Percentiles rank a stretch among this genome's conserved stretches.
These are phyloP conservation scores for Eleutherodactylus coqui DNA, from an alignment of 2,797 vertebrate genomes.

Conservation along the genomic window DNA sequence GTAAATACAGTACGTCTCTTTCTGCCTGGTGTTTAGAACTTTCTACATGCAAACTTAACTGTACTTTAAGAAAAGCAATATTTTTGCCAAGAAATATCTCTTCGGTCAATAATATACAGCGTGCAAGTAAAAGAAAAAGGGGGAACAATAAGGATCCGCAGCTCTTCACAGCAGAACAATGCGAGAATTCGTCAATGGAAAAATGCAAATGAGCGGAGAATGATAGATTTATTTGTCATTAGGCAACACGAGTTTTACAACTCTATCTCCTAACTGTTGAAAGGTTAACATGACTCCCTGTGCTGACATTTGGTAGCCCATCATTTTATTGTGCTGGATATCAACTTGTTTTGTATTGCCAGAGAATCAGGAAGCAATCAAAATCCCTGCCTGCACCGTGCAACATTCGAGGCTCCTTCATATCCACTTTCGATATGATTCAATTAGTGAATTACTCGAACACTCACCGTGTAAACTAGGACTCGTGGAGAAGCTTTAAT, in stretches of 20 bases:
- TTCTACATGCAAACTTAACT: conserved; percentile 70
- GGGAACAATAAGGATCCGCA: background rate
- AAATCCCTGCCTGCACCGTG: conserved; percentile 60
- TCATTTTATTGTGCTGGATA: conserved; percentile 65
- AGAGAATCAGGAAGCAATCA: conserved; percentile 60
- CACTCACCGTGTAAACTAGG: conserved; percentile 26
- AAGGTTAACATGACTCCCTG: conserved; percentile 76
- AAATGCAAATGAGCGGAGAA: conserved; percentile 57
- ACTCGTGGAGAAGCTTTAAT: conserved; percentile 10
- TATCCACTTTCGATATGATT: conserved; percentile 53
- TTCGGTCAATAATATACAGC: conserved; percentile 11
- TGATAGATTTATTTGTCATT: conserved; percentile 65
- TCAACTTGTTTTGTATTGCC: conserved; percentile 64
- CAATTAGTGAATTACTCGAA: conserved; percentile 47
- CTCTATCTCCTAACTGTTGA: conserved; percentile 75
- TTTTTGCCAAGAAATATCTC: conserved; percentile 39
- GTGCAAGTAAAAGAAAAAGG: conserved; percentile 20
- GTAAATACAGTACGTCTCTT: conserved; percentile 67
- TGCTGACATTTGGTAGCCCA: conserved; percentile 68
- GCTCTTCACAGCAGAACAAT: background rate
- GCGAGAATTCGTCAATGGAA: conserved; percentile 39
- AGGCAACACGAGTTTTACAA: conserved; percentile 61
- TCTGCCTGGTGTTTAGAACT: conserved; percentile 69
- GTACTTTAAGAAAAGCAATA: conserved; percentile 66
- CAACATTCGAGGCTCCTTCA: conserved; percentile 62